Evolutionary conservation across 2,888 invertebrate genomes (phyloP).

Genomic region (Epinotia nisella): DNA sequence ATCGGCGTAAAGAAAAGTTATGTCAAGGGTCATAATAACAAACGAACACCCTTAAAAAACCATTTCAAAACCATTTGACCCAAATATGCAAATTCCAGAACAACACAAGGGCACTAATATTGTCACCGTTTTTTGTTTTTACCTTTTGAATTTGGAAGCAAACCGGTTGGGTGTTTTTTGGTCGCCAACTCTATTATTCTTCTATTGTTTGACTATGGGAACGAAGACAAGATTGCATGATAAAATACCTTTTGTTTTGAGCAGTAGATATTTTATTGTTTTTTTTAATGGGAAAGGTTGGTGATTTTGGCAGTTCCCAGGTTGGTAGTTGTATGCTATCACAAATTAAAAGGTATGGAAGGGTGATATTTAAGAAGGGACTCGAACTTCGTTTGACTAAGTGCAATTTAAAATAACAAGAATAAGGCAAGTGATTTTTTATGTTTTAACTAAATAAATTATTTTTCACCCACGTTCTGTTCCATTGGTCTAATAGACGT

Average conservation of each 20-base stretch:
- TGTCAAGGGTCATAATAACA: background rate
- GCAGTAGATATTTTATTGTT: constrained; percentile 49
- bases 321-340: constrained; percentile 6
- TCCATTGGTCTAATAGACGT: no score
- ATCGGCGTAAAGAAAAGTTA: background rate
- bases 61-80: constrained; percentile 41
- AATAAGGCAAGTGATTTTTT: no score
- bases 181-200: constrained; percentile 54
- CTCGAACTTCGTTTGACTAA: background rate
- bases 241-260: constrained; percentile 56
- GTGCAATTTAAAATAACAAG: background rate
- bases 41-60: constrained; percentile 22
- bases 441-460: no score
- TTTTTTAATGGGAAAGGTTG: constrained; percentile 35
- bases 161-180: constrained; percentile 51
- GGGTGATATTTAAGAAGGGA: background rate
- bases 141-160: constrained; percentile 33
- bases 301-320: constrained; percentile 28
- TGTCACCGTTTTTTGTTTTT: constrained; percentile 51
- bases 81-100: constrained; percentile 41
- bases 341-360: constrained; percentile 2
- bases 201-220: constrained; percentile 63
- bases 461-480: no score
- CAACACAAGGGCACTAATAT: constrained; percentile 63
- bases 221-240: constrained; percentile 59